Percentiles rank a stretch among this genome's conserved stretches.
Evolutionary conservation across 2,113 vertebrate genomes (phyloP).

Genomic region (Alethe diademata): DNA sequence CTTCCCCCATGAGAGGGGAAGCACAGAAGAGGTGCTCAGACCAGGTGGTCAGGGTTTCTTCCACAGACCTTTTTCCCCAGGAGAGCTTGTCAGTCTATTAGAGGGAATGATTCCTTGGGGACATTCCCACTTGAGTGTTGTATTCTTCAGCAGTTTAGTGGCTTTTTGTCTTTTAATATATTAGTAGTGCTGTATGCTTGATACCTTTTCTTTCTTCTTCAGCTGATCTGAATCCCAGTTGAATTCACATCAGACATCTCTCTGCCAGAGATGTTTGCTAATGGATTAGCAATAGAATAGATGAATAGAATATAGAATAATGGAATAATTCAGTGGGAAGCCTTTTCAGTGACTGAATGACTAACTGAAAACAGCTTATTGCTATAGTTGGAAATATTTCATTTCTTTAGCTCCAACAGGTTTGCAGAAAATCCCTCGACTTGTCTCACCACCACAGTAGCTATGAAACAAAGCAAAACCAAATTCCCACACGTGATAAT

Average conservation of each 20-base stretch:
- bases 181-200: not conserved
- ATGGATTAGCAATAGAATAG: not conserved
- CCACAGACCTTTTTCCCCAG: not conserved
- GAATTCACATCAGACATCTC: not conserved
- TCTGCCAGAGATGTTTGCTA: not conserved
- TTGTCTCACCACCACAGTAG: not conserved
- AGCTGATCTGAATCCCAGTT: not conserved
- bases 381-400: not conserved
- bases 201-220: not conserved
- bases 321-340: not conserved
- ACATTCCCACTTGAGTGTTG: not conserved
- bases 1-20: not conserved
- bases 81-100: not conserved
- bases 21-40: not conserved
- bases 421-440: not conserved
- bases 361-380: not conserved
- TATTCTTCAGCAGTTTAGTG: not conserved
- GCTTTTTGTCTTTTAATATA: not conserved
- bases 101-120: not conserved
- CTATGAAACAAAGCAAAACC: not conserved
- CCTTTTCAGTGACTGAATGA: not conserved
- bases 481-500: not conserved
- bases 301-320: not conserved
- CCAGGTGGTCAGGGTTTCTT: not conserved
- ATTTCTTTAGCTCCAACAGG: not conserved